Percentiles rank a stretch among this genome's conserved stretches.
Conservation (phyloP, 1,140 invertebrate genomes). For the Pygmarrhopalites habei region DNA sequence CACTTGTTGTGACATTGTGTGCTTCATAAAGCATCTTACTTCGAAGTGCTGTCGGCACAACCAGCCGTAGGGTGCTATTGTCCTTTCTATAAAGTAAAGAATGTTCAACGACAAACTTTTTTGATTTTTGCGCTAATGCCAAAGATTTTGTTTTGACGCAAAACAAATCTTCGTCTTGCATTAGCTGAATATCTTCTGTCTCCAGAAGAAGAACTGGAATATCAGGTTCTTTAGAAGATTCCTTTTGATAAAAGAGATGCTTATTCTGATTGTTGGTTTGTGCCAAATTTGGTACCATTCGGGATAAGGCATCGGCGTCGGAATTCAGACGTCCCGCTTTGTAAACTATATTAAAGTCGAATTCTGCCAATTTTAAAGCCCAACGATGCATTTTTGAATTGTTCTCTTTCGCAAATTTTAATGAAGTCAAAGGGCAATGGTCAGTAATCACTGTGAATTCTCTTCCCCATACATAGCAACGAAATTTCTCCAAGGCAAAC, state of each 20-base stretch:
- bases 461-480: background rate
- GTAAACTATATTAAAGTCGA: slow-evolving; percentile 19
- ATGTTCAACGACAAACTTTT: background rate
- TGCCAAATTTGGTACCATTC: slow-evolving; percentile 32
- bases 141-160: background rate
- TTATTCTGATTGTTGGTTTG: background rate
- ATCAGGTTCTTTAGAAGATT: background rate
- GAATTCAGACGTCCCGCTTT: background rate
- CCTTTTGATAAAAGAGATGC: no score
- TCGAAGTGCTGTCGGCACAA: slow-evolving; percentile 2
- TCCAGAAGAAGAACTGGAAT: background rate
- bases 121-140: background rate
- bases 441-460: background rate
- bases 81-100: background rate
- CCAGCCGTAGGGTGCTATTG: background rate
- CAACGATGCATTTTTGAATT: slow-evolving; percentile 40
- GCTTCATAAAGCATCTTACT: background rate
- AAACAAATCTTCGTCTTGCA: background rate
- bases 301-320: slow-evolving; percentile 6
- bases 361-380: slow-evolving; percentile 17
- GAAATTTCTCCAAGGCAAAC: background rate
- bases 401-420: background rate
- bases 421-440: background rate
- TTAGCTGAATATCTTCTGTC: background rate
- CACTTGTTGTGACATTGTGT: slow-evolving; percentile 2